A percentile compares a stretch with the other conserved stretches of the same genome.
phyloP scores from a whole-genome alignment of 2,113 vertebrate species.

The Pleuronectes platessa region DNA sequence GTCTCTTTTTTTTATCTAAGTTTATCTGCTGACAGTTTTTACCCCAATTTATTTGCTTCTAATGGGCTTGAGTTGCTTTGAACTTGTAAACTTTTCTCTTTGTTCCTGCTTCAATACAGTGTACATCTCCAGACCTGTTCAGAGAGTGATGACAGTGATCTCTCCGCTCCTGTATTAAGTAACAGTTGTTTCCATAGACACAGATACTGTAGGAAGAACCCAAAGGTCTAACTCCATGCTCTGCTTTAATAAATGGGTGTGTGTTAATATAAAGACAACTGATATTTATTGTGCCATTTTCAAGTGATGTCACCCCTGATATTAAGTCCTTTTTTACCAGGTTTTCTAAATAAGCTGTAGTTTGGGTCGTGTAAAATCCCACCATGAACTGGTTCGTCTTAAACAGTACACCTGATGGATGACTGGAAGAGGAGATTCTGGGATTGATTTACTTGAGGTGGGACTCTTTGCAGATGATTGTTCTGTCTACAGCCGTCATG shows the following conservation, averaged over 20 bases:
- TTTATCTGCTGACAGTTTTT: slow-evolving; percentile 36
- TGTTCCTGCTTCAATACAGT: slow-evolving; percentile 11
- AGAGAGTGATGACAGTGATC: slow-evolving; percentile 16
- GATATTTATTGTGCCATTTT: slow-evolving; percentile 5
- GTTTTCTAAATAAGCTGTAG: not conserved
- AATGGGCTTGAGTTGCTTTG: not conserved
- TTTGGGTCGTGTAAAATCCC: slow-evolving; percentile 4
- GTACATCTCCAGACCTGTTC: slow-evolving; percentile 19
- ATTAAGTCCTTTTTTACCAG: not conserved
- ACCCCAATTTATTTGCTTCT: slow-evolving; percentile 12
- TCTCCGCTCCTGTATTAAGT: slow-evolving; percentile 23
- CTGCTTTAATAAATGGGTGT: slow-evolving; percentile 5
- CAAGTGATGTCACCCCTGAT: not conserved
- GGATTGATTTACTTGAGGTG: not conserved
- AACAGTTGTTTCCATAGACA: slow-evolving; percentile 31
- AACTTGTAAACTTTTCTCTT: not conserved
- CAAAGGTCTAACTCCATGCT: not conserved
- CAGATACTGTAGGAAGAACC: slow-evolving; percentile 12
- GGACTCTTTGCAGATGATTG: not conserved
- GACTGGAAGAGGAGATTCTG: not conserved
- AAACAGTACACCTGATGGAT: not conserved
- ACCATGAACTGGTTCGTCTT: not conserved
- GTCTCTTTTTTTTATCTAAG: slow-evolving; percentile 14
- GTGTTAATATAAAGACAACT: not conserved
- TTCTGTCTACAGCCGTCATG: not conserved